Base-by-base conservation (phyloP, 2,113 vertebrate genomes). In the Lathamus discolor region DNA sequence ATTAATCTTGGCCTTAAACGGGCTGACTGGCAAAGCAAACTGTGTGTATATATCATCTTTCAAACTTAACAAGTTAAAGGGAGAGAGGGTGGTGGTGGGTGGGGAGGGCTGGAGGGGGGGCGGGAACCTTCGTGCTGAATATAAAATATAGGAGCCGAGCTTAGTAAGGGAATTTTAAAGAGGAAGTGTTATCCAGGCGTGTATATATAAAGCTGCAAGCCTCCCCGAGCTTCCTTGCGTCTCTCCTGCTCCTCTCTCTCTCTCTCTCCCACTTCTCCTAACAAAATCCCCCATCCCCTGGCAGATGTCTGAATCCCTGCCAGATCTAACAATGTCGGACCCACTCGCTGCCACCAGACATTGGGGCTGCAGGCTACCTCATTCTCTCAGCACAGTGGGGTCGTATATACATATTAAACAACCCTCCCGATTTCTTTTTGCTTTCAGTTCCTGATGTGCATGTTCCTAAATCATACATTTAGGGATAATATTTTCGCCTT, bases 1-100 rank as follows among this genome's bases (percentile, higher is more conserved):
- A 98, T 98, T 98, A 98, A 99, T 98, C 98, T 98, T 97, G 98
- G 98, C 98, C 98, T 97, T 98, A 98, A 96, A 98, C 89, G 97
- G 98, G 98, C 98, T 98, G 98, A 98, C 98, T 98, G 98, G 97
- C 97, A 97, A 97, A 95, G 97, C 98, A 96, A 97, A 88, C 97
- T 95, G 92, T 80, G 95, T 96, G 95, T 95, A 92, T 96, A 95
- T 94, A 98, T 92, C 98, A 97, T 97, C 98, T 97, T 96, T 97
- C 96, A 97, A 98, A 98, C 96, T 97, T 98, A 95, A 94, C 97
- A 93, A 96, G 97, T 96, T 91, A 92, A 96, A 96, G 83, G 81
- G 49, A 64, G 73, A 48, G 89, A 67, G 80, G 89, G 75, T 41
- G 81, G 46, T 11, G 62, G 62, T 82, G 88, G 87, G 66, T 84